phyloP scores from a whole-genome alignment of 1,140 invertebrate genomes.

The Eumaeus atala region DNA sequence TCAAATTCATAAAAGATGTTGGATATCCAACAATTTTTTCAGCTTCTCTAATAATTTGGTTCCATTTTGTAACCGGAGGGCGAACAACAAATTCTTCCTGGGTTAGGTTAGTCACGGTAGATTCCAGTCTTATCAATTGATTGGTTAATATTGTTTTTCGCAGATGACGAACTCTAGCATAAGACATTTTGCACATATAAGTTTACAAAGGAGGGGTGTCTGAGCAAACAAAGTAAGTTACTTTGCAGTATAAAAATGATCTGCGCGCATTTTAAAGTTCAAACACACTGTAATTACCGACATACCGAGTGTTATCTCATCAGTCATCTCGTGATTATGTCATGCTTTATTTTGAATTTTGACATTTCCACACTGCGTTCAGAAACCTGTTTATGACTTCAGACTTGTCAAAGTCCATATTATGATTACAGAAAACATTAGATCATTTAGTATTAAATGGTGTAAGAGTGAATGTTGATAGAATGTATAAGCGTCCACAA shows the following conservation, averaged over 20 bases:
- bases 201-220: too few species aligned
- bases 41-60: slow-evolving; percentile 81
- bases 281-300: too few species aligned
- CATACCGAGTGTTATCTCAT: too few species aligned
- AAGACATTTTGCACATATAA: slow-evolving; percentile 37
- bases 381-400: not conserved
- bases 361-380: slow-evolving; percentile 29
- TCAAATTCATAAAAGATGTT: slow-evolving; percentile 90
- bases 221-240: too few species aligned
- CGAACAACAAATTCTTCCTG: slow-evolving; percentile 59
- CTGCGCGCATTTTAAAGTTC: too few species aligned
- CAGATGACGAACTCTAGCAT: slow-evolving; percentile 50
- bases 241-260: too few species aligned
- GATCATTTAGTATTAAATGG: too few species aligned
- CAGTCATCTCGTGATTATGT: slow-evolving; percentile 39
- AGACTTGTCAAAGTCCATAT: too few species aligned
- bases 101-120: slow-evolving; percentile 57
- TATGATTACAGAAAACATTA: too few species aligned
- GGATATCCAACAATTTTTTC: slow-evolving; percentile 95
- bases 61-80: slow-evolving; percentile 57
- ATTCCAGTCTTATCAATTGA: slow-evolving; percentile 46
- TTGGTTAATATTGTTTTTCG: slow-evolving; percentile 43
- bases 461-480: too few species aligned
- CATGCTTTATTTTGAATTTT: slow-evolving; percentile 38
- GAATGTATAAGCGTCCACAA: too few species aligned